Percentiles rank a stretch among this genome's conserved stretches.
Conservation (phyloP, 2,888 invertebrate genomes). For the Idaea straminata region DNA sequence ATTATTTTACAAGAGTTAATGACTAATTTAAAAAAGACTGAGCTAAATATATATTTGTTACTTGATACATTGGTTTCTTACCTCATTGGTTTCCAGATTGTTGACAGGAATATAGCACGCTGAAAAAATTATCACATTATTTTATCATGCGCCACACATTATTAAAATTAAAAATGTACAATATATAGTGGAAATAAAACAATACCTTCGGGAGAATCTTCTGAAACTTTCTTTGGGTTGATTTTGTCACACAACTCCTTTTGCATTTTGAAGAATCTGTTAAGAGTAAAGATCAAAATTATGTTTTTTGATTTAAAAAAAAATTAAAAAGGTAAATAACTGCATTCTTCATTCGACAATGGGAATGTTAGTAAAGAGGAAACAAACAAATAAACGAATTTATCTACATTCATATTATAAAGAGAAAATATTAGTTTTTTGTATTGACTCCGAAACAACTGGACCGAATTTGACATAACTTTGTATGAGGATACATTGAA, state of each 20-base stretch:
- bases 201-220: constrained; percentile 44
- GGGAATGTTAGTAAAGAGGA: too few species aligned
- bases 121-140: constrained; percentile 23
- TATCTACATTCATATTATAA: too few species aligned
- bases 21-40: too few species aligned
- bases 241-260: constrained; percentile 55
- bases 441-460: too few species aligned
- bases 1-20: not conserved
- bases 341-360: too few species aligned
- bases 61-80: constrained; percentile 21
- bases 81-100: constrained; percentile 35
- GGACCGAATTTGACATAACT: too few species aligned
- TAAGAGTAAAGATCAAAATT: constrained; percentile 25
- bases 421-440: too few species aligned
- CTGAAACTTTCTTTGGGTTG: constrained; percentile 39
- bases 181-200: not conserved
- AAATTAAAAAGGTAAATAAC: too few species aligned
- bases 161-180: not conserved
- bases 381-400: too few species aligned
- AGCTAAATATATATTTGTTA: too few species aligned
- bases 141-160: not conserved
- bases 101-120: constrained; percentile 26
- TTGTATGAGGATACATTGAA: too few species aligned
- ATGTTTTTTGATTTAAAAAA: not conserved
- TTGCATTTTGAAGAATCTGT: constrained; percentile 65